A percentile compares a stretch with the other conserved stretches of the same genome.
Conservation (phyloP, 2,113 vertebrate genomes). For the Brienomyrus brachyistius region DNA sequence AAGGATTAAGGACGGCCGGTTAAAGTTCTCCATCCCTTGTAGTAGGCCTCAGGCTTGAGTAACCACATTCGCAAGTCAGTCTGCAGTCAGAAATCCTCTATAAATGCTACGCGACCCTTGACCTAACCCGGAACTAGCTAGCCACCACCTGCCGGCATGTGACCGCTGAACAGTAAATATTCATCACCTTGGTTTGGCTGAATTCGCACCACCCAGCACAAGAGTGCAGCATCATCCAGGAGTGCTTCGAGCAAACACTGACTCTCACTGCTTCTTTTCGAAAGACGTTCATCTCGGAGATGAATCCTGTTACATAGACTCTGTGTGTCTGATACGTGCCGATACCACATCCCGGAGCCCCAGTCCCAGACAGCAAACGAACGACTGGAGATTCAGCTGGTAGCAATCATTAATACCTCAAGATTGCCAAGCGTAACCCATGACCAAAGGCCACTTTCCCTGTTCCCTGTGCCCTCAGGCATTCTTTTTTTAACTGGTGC, state of each 20-base stretch:
- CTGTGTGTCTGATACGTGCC: constrained; percentile 25
- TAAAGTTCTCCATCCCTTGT: not conserved
- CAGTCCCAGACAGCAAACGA: constrained; percentile 39
- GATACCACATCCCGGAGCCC: constrained; percentile 35
- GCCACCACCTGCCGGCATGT: not conserved
- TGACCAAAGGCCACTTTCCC: constrained; percentile 44
- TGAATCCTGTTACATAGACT: constrained; percentile 25
- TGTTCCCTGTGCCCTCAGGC: constrained; percentile 36
- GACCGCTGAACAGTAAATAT: not conserved
- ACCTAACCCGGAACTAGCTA: not conserved
- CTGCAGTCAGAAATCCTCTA: not conserved
- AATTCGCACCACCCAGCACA: not conserved
- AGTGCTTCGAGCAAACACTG: not conserved
- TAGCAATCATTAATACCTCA: constrained; percentile 46
- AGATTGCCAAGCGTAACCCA: constrained; percentile 30
- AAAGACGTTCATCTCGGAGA: constrained; percentile 20
- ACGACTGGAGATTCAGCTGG: constrained; percentile 42
- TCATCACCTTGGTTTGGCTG: not conserved
- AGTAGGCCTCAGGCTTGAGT: not conserved
- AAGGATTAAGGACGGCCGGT: not conserved
- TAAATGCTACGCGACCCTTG: not conserved
- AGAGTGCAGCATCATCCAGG: not conserved
- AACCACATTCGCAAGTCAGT: not conserved
- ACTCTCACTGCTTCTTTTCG: not conserved
- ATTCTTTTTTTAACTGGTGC: constrained; percentile 48